Evolutionary conservation across 2,797 vertebrate species (phyloP).

Genomic region (Enteromius anoplus): DNA sequence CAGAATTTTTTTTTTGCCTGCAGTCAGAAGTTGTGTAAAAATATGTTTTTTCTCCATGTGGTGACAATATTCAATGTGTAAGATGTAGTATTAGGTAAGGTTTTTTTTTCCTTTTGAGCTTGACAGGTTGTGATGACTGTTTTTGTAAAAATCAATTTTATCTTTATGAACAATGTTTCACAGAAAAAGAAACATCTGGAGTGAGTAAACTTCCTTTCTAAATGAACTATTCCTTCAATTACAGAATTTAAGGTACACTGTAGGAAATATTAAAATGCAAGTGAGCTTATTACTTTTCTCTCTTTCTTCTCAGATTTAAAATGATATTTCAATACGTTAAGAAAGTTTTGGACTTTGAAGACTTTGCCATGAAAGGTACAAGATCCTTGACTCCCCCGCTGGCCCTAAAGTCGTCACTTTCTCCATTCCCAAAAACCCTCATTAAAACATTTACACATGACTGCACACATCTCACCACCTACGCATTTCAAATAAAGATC

Average conservation of each 20-base stretch:
- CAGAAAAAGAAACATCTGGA: not conserved
- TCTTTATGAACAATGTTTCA: not conserved
- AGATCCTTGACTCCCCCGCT: conserved; percentile 4
- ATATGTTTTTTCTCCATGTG: not conserved
- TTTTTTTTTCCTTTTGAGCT: not conserved
- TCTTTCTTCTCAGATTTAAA: not conserved
- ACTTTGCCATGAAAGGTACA: not conserved
- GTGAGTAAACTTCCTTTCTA: not conserved
- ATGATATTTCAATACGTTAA: not conserved
- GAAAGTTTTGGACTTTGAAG: conserved; percentile 20
- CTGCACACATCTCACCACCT: conserved; percentile 27
- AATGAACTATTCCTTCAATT: not conserved
- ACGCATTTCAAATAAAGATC: conserved; percentile 31
- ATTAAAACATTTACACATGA: conserved; percentile 44
- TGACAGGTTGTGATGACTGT: not conserved
- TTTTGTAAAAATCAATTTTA: not conserved
- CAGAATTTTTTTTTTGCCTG: conserved; percentile 1
- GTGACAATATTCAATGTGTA: conserved; percentile 15
- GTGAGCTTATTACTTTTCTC: not conserved
- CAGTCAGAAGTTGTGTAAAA: conserved; percentile 13
- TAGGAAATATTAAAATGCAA: not conserved
- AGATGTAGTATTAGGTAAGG: not conserved
- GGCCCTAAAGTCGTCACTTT: conserved; percentile 47
- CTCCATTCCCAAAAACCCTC: conserved; percentile 60
- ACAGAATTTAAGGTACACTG: not conserved